Evolutionary conservation across 1,140 invertebrate genomes (phyloP).

Genomic region (Nixonia krombeini): DNA sequence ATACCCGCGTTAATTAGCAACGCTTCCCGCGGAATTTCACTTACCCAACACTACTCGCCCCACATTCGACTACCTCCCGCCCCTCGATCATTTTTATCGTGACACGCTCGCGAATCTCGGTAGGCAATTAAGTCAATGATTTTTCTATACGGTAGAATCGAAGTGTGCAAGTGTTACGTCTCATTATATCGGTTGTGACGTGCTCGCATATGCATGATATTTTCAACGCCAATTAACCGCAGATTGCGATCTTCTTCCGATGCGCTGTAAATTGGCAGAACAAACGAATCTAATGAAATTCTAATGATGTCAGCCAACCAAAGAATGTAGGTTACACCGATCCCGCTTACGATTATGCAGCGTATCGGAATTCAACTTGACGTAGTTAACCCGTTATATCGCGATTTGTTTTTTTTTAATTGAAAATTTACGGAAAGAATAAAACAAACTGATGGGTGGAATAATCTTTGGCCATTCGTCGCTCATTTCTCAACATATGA

Average conservation of each 20-base stretch:
- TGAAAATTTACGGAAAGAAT: background rate
- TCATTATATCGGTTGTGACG: no score
- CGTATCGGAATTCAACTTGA: background rate
- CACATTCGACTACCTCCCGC: no score
- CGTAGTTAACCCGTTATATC: background rate
- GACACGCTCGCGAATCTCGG: no score
- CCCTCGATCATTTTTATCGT: no score
- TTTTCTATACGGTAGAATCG: no score
- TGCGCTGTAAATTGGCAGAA: conserved; percentile 13
- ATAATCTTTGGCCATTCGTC: background rate
- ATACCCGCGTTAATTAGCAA: no score
- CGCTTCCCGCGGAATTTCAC: no score
- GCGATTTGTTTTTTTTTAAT: background rate
- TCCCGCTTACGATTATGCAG: background rate
- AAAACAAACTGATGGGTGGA: background rate
- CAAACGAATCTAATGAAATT: conserved; percentile 14
- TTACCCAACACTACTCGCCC: no score
- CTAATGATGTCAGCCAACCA: conserved; percentile 10
- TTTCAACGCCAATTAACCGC: conserved; percentile 13
- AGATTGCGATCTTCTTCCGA: conserved; percentile 5
- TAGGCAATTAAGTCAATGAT: no score
- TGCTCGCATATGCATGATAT: conserved; percentile 1
- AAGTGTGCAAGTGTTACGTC: no score
- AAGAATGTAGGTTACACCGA: conserved; percentile 11
- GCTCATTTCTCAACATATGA: no score